Base-by-base conservation (phyloP, 1,140 invertebrate genomes). In the Anoplophora glabripennis region DNA sequence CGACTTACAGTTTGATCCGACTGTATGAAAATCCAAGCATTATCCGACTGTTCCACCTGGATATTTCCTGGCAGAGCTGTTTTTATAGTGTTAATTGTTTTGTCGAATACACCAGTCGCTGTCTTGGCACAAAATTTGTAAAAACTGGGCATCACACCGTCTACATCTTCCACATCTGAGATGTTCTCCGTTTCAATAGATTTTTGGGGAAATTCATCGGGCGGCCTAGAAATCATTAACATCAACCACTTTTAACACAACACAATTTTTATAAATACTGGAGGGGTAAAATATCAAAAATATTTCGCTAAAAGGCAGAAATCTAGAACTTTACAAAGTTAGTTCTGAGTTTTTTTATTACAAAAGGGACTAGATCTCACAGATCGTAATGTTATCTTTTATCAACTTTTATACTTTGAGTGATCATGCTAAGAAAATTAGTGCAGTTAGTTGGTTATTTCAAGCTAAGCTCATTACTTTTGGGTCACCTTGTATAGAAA, bases 41-140 rank as follows among this genome's bases (percentile, higher is more conserved):
- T 36, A 18, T 56, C 41, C 40, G 54, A 64, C 15, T 48, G 42
- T 33, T 63, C 57, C 18, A 63, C 42, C 40, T 35, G 41, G 3
- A 36, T 44, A 49, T 69, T 73, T 3, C 66, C 69, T 4, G 74
- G 74, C 40, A 75, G 55, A 3, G 74, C 74, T 7, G 74, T 75
- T 64, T 75, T 75, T 9, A 75, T 70, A 1, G 74, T 74, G 48
- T 75, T 74, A 4, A 75, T 51, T 0, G 73, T 72, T 55, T 75
- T 75, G 9, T 73, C 70, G 48, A 75, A 71, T 33, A 75, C 72
- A 14, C 72, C 73, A 7, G 73, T 73, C 1, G 72, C 73, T 14
- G 72, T 75, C 59, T 71, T 70, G 12, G 74, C 70, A 53, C 71
- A 73, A 11, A 71, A 67, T 56, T 75, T 75, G 54, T 74, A 73